Base-by-base conservation (phyloP, 2,113 vertebrate species). In the Dascyllus trimaculatus region DNA sequence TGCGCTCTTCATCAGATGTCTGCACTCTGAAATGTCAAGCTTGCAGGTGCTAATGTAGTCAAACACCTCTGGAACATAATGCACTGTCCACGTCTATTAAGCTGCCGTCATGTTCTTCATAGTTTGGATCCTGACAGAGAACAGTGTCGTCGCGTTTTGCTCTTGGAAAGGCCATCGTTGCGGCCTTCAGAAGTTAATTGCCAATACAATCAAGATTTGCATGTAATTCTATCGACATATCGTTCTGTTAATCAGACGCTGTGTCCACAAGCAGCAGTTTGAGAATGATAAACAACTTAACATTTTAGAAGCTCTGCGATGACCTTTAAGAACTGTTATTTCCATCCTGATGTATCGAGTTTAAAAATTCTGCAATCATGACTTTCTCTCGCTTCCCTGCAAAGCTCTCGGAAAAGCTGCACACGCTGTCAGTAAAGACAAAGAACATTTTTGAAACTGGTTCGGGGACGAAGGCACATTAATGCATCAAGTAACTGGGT, bases 11-110 rank as follows among this genome's bases (percentile, higher is more conserved):
- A 75, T 83, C 76, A 67, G 82, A 75, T 67, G 56, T 57, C 65
- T 63, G 69, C 15, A 64, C 80, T 71, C n/a, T 54, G 18, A 87
- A 86, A 89, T 77, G 78, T 76, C 84, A 86, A 57, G 43, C 25
- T 17, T 10, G 49, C 77, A 79, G 77, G 74, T 79, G 85, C 46
- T 81, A 71, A 75, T 83, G 54, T 38, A 59, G 66, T 83, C 74
- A 58, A 52, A 61, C 40, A 46, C 35, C 80, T 78, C 43, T 61
- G 62, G n/a, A 57, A 22, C 49, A 35, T 35, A 57, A 82, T 63
- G 64, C 59, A 48, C 68, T 51, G 60, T 70, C 70, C 7, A 7
- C 45, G 10, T 69, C 10, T 38, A 18, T 73, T 40, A 57, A 29
- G 19, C 15, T 32, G 25, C 11, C 0, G 17, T 17, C n/a, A 24